Base-by-base conservation (phyloP, 2,797 vertebrate species). In the Philypnodon macrostomus region DNA sequence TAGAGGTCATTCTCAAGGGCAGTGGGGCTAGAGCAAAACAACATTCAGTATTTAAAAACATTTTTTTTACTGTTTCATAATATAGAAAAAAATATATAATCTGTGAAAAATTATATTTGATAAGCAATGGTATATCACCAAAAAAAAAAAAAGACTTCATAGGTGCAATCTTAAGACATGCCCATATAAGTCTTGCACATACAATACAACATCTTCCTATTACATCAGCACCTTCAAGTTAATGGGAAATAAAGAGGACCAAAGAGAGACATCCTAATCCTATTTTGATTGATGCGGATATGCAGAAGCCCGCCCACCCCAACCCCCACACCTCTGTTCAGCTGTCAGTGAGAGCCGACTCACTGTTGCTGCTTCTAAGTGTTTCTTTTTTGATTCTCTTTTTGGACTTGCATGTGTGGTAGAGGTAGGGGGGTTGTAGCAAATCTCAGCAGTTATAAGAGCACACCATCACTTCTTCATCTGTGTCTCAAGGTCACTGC, bases 401-500 rank as follows among this genome's bases (percentile, higher is more conserved):
- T 27, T 36, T 33, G 27, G 27, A n/a, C n/a, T n/a, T n/a, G n/a
- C n/a, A 11, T 29, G 27, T 29, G 27, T 29, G 10, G 23, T 18
- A 2, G 3, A 33, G 16, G 26, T 30, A 32, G 11, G 24, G 47
- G 26, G 51, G 24, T 37, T 13, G 54, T n/a, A n/a, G n/a, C n/a
- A n/a, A 63, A 58, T 63, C 48, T 63, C 63, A 50, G 68, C 61
- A 56, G 64, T 75, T 63, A 53, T 33, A 45, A 73, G 45, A 57
- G 59, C 59, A 60, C 63, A 59, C 73, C 70, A 53, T 77, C 68
- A 53, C 60, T 59, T 67, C 71, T 86, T 67, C 65, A 63, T 79
- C 58, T 70, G 58, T 36, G 35, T 74, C 69, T 86, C 84, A 89
- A 88, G 85, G 87, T 87, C 87, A 82, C 48, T 58, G 80, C 70